A percentile compares a stretch with the other conserved stretches of the same genome.
These are phyloP conservation scores for Drosophila heteroneura DNA, from an alignment of 2,888 invertebrate genomes.

Conservation along the genomic window DNA sequence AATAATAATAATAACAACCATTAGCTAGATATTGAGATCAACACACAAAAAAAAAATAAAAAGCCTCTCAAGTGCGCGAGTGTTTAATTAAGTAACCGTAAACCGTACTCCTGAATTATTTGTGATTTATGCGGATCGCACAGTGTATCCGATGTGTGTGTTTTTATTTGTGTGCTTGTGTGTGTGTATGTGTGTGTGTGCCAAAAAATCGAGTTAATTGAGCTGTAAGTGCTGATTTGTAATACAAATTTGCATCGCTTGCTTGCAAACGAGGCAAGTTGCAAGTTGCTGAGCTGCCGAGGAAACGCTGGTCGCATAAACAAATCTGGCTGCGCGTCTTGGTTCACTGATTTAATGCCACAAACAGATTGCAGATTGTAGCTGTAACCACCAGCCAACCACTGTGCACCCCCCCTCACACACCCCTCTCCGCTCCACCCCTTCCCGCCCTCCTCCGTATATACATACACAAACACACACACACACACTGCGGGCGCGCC, in stretches of 20 bases:
- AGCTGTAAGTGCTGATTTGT: conserved; percentile 76
- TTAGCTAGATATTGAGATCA: conserved; percentile 7
- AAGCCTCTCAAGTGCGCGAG: conserved; percentile 24
- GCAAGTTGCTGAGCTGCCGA: conserved; percentile 7
- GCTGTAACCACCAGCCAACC: conserved; percentile 30
- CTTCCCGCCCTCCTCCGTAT: conserved; percentile 13
- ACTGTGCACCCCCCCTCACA: conserved; percentile 1
- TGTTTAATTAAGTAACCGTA: conserved; percentile 5
- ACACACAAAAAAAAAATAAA: neutral
- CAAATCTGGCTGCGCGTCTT: conserved; percentile 78
- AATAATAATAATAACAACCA: conserved; percentile 21
- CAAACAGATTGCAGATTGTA: conserved; percentile 79
- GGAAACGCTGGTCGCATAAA: conserved; percentile 60
- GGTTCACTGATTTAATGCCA: conserved; percentile 82
- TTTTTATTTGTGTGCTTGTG: conserved; percentile 11
- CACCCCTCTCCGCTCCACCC: conserved; percentile 6
- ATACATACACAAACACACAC: conserved; percentile 9
- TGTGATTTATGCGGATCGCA: conserved; percentile 26
- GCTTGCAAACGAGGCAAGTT: conserved; percentile 24
- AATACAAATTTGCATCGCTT: conserved; percentile 71
- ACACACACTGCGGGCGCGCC: conserved; percentile 41
- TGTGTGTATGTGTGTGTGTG: conserved; percentile 19
- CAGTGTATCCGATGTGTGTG: conserved; percentile 1
- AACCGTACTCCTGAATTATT: neutral
- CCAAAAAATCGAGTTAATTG: conserved; percentile 61